Conservation (phyloP, 2,888 invertebrate species). For the Campoplex nolae region DNA sequence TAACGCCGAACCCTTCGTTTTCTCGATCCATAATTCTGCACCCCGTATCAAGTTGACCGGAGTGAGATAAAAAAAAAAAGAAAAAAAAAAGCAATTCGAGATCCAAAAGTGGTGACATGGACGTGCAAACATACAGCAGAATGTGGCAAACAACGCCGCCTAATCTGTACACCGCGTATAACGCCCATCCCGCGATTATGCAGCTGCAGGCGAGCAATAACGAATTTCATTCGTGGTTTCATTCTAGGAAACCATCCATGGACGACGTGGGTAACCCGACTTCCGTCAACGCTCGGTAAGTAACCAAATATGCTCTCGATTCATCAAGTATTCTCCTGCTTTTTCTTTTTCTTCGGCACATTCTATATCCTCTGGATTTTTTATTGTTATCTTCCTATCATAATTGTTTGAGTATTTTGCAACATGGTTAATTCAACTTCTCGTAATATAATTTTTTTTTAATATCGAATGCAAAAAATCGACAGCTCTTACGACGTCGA, state of each 20-base stretch:
- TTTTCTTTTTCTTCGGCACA: neutral
- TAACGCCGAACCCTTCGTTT: neutral
- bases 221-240: constrained; percentile 85
- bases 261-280: constrained; percentile 94
- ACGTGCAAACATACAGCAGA: constrained; percentile 78
- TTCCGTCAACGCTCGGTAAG: constrained; percentile 95
- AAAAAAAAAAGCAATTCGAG: constrained; percentile 4
- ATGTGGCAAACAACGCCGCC: constrained; percentile 80
- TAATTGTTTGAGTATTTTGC: neutral
- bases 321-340: constrained; percentile 1
- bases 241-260: constrained; percentile 94
- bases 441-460: neutral
- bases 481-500: too few species aligned
- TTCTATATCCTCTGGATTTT: neutral
- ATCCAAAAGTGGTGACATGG: constrained; percentile 69
- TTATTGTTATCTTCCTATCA: neutral
- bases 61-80: neutral
- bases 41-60: neutral
- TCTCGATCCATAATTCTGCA: neutral
- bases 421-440: neutral
- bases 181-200: constrained; percentile 80
- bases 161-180: constrained; percentile 80
- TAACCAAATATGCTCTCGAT: constrained; percentile 77
- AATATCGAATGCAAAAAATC: neutral
- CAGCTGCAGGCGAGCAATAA: constrained; percentile 82